A percentile compares a stretch with the other conserved stretches of the same genome.
Evolutionary conservation across 2,113 vertebrate genomes (phyloP).

Genomic region (Phoxinus phoxinus): DNA sequence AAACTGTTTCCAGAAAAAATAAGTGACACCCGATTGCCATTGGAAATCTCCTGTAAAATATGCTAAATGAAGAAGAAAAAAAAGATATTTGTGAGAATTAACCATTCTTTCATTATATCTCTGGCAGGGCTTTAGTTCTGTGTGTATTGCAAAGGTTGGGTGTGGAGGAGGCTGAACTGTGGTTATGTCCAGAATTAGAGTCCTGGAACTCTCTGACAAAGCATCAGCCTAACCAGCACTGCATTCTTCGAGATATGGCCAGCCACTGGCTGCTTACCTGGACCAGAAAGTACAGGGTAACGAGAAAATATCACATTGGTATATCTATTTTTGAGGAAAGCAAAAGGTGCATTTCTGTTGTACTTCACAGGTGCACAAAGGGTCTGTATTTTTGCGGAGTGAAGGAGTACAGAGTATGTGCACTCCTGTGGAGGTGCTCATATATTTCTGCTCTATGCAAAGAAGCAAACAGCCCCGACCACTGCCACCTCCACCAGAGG

Average conservation of each 20-base stretch:
- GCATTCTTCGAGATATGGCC: conserved; percentile 56
- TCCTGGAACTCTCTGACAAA: conserved; percentile 55
- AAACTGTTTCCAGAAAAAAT: not conserved
- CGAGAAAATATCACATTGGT: not conserved
- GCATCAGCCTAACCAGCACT: conserved; percentile 47
- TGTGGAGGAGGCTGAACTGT: conserved; percentile 61
- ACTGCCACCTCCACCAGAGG: conserved; percentile 25
- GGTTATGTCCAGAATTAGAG: conserved; percentile 64
- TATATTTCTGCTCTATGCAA: conserved; percentile 67
- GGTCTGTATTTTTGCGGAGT: conserved; percentile 26
- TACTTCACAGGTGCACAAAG: conserved; percentile 52
- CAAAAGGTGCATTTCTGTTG: not conserved
- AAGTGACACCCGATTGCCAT: not conserved
- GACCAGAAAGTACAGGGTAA: conserved; percentile 69
- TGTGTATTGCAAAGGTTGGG: conserved; percentile 58
- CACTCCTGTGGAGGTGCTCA: conserved; percentile 63
- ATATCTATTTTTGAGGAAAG: not conserved
- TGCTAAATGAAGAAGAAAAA: not conserved
- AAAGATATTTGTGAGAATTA: not conserved
- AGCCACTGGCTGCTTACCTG: conserved; percentile 66
- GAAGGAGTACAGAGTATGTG: conserved; percentile 1
- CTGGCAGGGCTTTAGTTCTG: conserved; percentile 54
- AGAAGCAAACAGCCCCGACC: conserved; percentile 36
- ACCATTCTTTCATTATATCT: not conserved
- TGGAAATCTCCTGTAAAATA: not conserved